Evolutionary conservation across 2,113 vertebrate species (phyloP).

Genomic region (Corythornis vintsioides): DNA sequence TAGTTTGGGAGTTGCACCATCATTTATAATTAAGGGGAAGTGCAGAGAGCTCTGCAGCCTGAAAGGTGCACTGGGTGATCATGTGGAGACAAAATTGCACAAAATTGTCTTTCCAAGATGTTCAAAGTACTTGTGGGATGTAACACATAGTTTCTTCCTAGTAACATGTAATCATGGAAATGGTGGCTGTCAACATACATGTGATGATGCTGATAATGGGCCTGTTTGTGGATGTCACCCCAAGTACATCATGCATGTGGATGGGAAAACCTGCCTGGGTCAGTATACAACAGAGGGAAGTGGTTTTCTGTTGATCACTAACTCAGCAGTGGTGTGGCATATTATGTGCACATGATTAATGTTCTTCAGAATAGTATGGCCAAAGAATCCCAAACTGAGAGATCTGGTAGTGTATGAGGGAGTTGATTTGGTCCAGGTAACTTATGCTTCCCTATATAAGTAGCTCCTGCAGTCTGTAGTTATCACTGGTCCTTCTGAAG

Average conservation of each 20-base stretch:
- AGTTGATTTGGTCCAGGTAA: not conserved
- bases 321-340: not conserved
- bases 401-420: not conserved
- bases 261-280: conserved; percentile 92
- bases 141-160: conserved; percentile 60
- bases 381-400: not conserved
- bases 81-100: not conserved
- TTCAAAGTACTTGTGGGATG: conserved; percentile 25
- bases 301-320: not conserved
- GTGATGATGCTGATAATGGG: conserved; percentile 89
- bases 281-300: conserved; percentile 56
- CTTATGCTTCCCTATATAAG: not conserved
- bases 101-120: not conserved
- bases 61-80: not conserved
- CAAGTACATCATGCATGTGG: conserved; percentile 85
- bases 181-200: conserved; percentile 94
- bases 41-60: not conserved
- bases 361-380: not conserved
- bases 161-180: conserved; percentile 98
- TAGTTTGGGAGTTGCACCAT: not conserved
- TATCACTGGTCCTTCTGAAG: not conserved
- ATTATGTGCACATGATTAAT: not conserved
- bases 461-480: not conserved
- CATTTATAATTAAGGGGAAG: accelerated
- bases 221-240: conserved; percentile 91